Evolutionary conservation across 2,113 vertebrate species (phyloP), one percentile per base, ranked within the genome.

Genomic region (Corydoras sp.): DNA sequence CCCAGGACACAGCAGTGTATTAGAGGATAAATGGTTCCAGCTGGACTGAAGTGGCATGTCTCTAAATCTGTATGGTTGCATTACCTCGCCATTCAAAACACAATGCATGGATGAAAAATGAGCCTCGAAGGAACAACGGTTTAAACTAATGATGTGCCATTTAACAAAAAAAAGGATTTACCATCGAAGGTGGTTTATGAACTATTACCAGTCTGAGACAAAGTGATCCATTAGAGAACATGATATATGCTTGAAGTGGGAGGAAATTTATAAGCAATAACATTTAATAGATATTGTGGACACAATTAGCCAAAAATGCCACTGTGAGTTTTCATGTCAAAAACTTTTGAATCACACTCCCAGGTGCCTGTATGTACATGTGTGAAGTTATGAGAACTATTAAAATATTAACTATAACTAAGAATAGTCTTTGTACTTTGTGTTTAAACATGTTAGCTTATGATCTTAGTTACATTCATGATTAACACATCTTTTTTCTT

Each of bases 11-110:
- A 64, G 62, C 74, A 55, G 43, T 18, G 68, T 66, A 83, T 77
- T 71, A 80, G 62, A 58, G 62, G 48, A 51, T 78, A 76, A 81
- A 82, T 73, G 79, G 50, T 81, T 82, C 76, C 72, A 80, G 68
- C 80, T 80, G 77, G 65, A 15, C 73, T 59, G 69, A 65, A 35
- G 71, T 79, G 81, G 75, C 58, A 60, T 49, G 61, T 63, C 54
- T 66, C 71, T 74, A 72, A 74, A 76, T 77, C 63, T 78, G 30
- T 43, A 73, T 76, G 65, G 50, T 62, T 76, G 64, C 65, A 53
- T 53, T 53, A 53, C 51, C 51, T 53, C 13, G 10, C 5, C 13
- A 53, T 43, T 53, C 9, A 53, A 53, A 60, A 31, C 64, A 54
- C 30, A 53, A 10, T 43, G 35, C 35, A 43, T 43, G 35, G 35